These are phyloP conservation scores for Cheilosia urbana DNA, from an alignment of 2,888 invertebrate genomes.

Conservation along the genomic window DNA sequence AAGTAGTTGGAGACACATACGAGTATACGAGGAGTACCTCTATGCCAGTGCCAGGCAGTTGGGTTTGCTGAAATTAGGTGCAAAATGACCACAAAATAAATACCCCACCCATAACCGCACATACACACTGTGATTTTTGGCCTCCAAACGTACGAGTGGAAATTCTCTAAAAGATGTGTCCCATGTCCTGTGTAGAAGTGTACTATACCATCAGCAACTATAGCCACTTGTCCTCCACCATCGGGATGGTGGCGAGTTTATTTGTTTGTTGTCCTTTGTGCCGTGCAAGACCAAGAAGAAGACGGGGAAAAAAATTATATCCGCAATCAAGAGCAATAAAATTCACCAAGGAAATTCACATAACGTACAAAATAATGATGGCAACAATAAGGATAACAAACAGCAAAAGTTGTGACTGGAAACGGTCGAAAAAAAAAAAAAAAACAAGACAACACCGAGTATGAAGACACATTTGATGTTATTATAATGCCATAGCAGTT, in stretches of 20 bases:
- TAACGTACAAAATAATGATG: slow-evolving; percentile 75
- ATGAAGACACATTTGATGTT: slow-evolving; percentile 75
- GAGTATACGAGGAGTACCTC: background rate
- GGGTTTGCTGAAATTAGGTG: slow-evolving; percentile 79
- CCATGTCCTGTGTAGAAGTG: slow-evolving; percentile 29
- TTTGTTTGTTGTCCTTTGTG: slow-evolving; percentile 50
- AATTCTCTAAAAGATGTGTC: slow-evolving; percentile 24
- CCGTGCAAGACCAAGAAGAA: slow-evolving; percentile 35
- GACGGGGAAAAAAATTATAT: slow-evolving; percentile 62
- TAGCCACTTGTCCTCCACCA: background rate
- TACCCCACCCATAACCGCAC: slow-evolving; percentile 11
- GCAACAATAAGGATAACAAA: slow-evolving; percentile 75
- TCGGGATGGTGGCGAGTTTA: background rate
- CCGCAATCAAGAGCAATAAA: slow-evolving; percentile 75
- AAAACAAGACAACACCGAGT: slow-evolving; percentile 45
- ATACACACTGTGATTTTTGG: slow-evolving; percentile 58
- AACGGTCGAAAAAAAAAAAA: background rate
- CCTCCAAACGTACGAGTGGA: slow-evolving; percentile 35
- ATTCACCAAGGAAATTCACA: slow-evolving; percentile 74
- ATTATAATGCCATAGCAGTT: slow-evolving; percentile 75
- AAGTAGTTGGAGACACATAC: slow-evolving; percentile 30
- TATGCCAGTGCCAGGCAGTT: slow-evolving; percentile 38
- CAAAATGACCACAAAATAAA: slow-evolving; percentile 81
- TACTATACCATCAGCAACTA: background rate
- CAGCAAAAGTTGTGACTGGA: slow-evolving; percentile 70